These are phyloP conservation scores for Microctenopoma stevenorrisi DNA, from an alignment of 2,797 vertebrate genomes.

Conservation along the genomic window DNA sequence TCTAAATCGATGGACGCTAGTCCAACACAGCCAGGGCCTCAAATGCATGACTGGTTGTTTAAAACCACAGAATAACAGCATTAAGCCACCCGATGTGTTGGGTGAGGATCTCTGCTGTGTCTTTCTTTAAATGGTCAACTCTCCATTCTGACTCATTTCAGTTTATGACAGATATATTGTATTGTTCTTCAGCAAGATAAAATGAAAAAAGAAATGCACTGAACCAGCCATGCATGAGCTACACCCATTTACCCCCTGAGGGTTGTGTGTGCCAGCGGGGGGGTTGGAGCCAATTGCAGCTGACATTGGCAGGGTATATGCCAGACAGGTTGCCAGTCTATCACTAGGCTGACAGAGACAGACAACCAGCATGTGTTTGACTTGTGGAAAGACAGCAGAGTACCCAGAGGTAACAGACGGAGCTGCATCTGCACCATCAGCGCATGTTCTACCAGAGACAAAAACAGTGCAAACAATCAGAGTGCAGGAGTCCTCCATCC, in stretches of 20 bases:
- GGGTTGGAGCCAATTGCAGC: neutral
- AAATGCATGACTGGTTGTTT: neutral
- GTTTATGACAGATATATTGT: neutral
- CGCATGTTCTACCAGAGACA: too few relatives aligned
- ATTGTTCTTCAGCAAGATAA: neutral
- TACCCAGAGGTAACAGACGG: too few relatives aligned
- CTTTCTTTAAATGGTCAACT: neutral
- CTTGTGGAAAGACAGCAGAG: too few relatives aligned
- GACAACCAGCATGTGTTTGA: too few relatives aligned
- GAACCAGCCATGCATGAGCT: neutral
- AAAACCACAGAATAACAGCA: slow-evolving; percentile 3
- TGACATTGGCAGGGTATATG: neutral
- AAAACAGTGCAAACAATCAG: too few relatives aligned
- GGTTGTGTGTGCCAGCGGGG: too few relatives aligned
- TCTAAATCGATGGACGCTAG: slow-evolving; percentile 48
- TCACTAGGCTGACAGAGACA: too few relatives aligned
- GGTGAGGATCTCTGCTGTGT: neutral
- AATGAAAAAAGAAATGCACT: too few relatives aligned
- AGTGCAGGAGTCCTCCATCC: neutral
- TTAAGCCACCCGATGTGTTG: slow-evolving; percentile 5
- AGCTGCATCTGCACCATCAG: too few relatives aligned
- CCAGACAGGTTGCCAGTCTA: too few relatives aligned
- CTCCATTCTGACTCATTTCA: neutral
- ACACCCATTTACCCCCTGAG: neutral
- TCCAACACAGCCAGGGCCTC: slow-evolving; percentile 12